These are phyloP conservation scores for Melanerpes formicivorus DNA, from an alignment of 2,113 vertebrate species.

Conservation along the genomic window DNA sequence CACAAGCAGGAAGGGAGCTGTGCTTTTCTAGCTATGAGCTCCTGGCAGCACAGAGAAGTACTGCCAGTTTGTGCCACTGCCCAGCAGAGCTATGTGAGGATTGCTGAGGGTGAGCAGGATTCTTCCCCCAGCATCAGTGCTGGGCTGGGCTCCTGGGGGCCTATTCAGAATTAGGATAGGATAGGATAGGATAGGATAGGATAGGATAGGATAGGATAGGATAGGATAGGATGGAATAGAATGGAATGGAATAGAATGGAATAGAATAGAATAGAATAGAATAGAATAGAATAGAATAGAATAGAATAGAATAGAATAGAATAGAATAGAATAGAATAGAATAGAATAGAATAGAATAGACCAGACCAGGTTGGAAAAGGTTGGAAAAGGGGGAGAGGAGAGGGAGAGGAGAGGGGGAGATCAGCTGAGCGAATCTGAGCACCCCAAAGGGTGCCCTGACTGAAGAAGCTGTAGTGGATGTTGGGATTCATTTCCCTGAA, in stretches of 20 bases:
- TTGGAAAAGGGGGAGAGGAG: neutral
- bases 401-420: neutral
- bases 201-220: no score
- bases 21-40: constrained; percentile 10
- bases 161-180: neutral
- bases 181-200: no score
- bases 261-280: no score
- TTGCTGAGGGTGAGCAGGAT: neutral
- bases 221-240: no score
- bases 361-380: no score
- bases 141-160: neutral
- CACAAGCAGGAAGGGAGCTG: neutral
- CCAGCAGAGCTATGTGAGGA: neutral
- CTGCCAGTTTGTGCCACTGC: neutral
- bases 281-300: no score
- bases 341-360: no score
- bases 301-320: no score
- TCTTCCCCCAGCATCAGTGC: neutral
- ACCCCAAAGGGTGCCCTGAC: neutral
- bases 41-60: neutral
- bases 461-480: neutral
- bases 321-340: no score
- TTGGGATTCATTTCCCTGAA: neutral
- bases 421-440: neutral
- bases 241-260: no score